Conservation (phyloP, 2,888 invertebrate genomes). For the Idaea biselata region DNA sequence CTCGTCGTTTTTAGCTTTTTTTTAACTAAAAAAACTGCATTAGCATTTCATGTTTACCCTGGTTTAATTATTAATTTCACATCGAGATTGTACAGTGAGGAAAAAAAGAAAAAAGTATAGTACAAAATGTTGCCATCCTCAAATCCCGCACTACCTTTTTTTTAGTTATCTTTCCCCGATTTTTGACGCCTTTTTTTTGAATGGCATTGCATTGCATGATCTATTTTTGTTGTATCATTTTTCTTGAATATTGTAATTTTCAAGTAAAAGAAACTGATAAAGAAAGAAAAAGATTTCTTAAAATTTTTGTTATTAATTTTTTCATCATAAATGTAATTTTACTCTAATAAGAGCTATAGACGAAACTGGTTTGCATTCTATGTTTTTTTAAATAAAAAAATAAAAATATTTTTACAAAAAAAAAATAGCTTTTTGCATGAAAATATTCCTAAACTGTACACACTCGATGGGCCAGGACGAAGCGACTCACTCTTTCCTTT, state of each 20-base stretch:
- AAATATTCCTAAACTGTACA: conserved; percentile 59
- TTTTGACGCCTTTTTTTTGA: conserved; percentile 9
- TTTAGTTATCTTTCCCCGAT: conserved; percentile 36
- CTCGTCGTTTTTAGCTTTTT: conserved; percentile 7
- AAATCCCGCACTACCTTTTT: conserved; percentile 56
- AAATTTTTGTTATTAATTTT: not conserved
- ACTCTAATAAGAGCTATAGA: not conserved
- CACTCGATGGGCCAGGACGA: conserved; percentile 69
- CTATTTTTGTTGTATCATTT: not conserved
- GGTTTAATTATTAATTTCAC: conserved; percentile 34
- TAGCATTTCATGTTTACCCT: conserved; percentile 62
- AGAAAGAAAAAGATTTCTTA: not conserved
- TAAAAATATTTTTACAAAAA: conserved; percentile 8
- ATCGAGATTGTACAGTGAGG: conserved; percentile 79
- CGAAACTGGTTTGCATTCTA: not conserved
- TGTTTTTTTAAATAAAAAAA: not conserved
- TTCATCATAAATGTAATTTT: not conserved
- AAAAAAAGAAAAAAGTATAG: conserved; percentile 46
- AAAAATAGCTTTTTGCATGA: conserved; percentile 38
- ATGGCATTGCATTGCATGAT: not conserved
- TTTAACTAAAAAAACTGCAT: conserved; percentile 8
- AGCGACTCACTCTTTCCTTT: conserved; percentile 32
- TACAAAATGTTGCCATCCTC: conserved; percentile 71
- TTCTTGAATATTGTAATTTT: not conserved
- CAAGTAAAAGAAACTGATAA: not conserved